phyloP scores from a whole-genome alignment of 1,140 invertebrate species.

The Calliopsis andreniformis region DNA sequence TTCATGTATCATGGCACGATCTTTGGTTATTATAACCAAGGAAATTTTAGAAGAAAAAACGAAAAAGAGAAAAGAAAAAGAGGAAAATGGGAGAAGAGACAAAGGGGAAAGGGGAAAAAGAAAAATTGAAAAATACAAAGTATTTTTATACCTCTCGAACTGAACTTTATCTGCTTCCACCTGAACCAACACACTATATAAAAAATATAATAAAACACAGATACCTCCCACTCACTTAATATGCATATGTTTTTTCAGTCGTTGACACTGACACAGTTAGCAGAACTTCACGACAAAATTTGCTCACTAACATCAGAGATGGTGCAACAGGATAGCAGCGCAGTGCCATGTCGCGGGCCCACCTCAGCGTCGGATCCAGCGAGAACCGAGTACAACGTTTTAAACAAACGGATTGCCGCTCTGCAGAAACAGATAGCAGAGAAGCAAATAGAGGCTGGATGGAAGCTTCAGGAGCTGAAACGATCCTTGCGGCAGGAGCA shows the following conservation, averaged over 20 bases:
- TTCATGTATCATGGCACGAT: too few relatives aligned
- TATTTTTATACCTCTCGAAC: too few relatives aligned
- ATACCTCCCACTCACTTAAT: background rate
- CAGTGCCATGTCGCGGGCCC: background rate
- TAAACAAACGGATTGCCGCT: constrained; percentile 70
- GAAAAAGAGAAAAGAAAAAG: too few relatives aligned
- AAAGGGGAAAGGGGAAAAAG: too few relatives aligned
- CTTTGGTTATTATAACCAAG: too few relatives aligned
- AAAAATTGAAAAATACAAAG: too few relatives aligned
- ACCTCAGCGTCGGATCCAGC: constrained; percentile 24
- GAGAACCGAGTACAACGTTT: constrained; percentile 56
- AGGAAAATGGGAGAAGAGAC: too few relatives aligned
- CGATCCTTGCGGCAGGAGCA: constrained; percentile 64
- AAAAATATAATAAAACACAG: background rate
- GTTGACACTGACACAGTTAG: constrained; percentile 70
- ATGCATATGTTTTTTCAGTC: constrained; percentile 56
- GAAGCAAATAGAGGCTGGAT: constrained; percentile 67
- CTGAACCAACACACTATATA: too few relatives aligned
- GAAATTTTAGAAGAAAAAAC: too few relatives aligned
- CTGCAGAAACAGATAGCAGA: constrained; percentile 72
- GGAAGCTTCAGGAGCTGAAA: constrained; percentile 67
- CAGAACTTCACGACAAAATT: constrained; percentile 74
- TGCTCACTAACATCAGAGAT: constrained; percentile 69
- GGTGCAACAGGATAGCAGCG: constrained; percentile 58
- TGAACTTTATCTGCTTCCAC: too few relatives aligned